Evolutionary conservation across 2,888 invertebrate genomes (phyloP), one percentile per base, ranked within the genome.

Genomic region (Actias luna): DNA sequence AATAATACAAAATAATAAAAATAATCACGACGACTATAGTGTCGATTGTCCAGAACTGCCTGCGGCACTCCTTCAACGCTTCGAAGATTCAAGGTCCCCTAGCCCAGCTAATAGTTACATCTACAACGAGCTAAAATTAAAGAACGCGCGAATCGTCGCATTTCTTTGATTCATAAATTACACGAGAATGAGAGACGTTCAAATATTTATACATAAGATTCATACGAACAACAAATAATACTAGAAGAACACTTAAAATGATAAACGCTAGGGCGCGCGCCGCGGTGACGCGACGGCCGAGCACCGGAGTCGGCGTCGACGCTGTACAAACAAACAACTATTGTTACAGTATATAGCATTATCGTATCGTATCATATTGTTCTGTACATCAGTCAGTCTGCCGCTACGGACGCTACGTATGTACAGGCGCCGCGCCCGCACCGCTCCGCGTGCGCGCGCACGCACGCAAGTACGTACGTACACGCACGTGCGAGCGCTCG

Each of bases 151-250:
- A 83, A 12, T 85, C 87, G 77, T 83, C 74, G 85, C 84, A 81
- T 84, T 84, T 87, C 86, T 84, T 88, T 87, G 85, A 90, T 89
- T 89, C 83, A 91, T 90, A 89, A 92, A 92, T 90, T 91, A 91
- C 90, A 89, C 87, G 86, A 89, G 88, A 89, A 88, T 90, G 91
- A 91, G 89, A 90, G 88, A 91, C 90, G 87, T 89, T 89, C 90
- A 91, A 92, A 92, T 89, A 90, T 92, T 92, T 90, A 90, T 92
- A 92, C 92, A 92, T 92, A 91, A 3, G 89, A 91, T 90, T 90
- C 89, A 89, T 92, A 92, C 92, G 90, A 91, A 91, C 92, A 91
- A 92, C 87, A 88, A 90, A 88, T 92, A 92, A 92, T 92, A 92
- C 92, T 92, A 92, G 90, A 91, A 92, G 90, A 91, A 92, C 92